phyloP scores from a whole-genome alignment of 2,113 vertebrate species.

The Ploceus nigricollis region DNA sequence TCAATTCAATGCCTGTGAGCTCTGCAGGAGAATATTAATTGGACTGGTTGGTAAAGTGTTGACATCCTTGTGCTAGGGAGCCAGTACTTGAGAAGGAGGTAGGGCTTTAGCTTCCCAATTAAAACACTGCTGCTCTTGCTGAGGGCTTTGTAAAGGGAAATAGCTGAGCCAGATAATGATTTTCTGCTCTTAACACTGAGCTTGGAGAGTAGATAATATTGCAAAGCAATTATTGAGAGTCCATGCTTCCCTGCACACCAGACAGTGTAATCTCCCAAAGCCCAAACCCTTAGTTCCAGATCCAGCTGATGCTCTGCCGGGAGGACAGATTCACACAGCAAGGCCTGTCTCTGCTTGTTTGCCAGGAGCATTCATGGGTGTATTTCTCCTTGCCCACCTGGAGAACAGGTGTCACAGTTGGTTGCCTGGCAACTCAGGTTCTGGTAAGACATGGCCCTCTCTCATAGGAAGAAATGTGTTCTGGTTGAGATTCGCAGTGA shows the following conservation, averaged over 20 bases:
- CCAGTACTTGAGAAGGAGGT: neutral
- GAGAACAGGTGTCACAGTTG: neutral
- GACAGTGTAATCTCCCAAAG: neutral
- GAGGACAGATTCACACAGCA: neutral
- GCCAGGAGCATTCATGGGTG: neutral
- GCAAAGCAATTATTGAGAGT: neutral
- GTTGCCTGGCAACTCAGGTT: neutral
- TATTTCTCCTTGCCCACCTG: neutral
- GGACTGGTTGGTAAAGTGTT: neutral
- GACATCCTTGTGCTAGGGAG: neutral
- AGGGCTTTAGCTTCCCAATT: neutral
- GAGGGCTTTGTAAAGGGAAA: neutral
- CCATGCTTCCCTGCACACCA: accelerated
- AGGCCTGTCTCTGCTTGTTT: neutral
- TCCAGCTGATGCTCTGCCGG: neutral
- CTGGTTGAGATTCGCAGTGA: neutral
- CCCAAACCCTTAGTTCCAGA: neutral
- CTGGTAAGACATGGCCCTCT: neutral
- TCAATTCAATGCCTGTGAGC: neutral
- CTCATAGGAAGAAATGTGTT: neutral
- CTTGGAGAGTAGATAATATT: neutral
- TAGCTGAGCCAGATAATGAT: neutral
- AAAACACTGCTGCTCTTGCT: neutral
- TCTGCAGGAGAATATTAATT: constrained; percentile 10
- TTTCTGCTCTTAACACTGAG: neutral